Evolutionary conservation across 64 coral and sea anemone species (phyloP).

Genomic region (Dendrophyllia cribrosa): DNA sequence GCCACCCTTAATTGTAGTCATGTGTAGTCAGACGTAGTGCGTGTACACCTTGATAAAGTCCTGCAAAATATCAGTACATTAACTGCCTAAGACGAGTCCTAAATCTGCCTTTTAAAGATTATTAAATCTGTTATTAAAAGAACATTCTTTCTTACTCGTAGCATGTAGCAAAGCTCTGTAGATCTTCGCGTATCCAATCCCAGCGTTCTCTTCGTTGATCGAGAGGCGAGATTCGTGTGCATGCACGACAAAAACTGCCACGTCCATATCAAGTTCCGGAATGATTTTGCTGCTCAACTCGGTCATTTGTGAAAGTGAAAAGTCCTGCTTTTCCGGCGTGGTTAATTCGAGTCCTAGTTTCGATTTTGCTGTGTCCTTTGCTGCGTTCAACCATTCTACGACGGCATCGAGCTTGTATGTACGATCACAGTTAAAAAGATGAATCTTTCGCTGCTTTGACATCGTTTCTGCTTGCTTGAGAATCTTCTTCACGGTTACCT

Average conservation of each 20-base stretch:
- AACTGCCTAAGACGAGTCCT: too few species aligned
- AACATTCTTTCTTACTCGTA: too few species aligned
- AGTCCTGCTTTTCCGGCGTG: slow-evolving; percentile 20
- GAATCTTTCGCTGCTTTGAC: slow-evolving; percentile 8
- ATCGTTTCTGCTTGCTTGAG: not conserved
- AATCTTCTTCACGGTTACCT: not conserved
- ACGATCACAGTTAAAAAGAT: slow-evolving; percentile 84
- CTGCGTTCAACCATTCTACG: not conserved
- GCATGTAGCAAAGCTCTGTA: slow-evolving; percentile 75
- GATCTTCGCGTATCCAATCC: slow-evolving; percentile 80
- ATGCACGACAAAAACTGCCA: slow-evolving; percentile 86
- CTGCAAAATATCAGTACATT: too few species aligned
- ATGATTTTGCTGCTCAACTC: not conserved
- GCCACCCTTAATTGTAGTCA: too few species aligned
- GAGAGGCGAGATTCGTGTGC: slow-evolving; percentile 81
- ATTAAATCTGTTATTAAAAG: too few species aligned
- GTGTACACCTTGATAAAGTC: too few species aligned
- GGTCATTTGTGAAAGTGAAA: slow-evolving; percentile 63
- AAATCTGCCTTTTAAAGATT: too few species aligned
- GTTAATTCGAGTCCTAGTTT: not conserved
- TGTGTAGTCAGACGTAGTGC: too few species aligned
- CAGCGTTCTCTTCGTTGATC: slow-evolving; percentile 74
- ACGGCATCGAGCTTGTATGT: slow-evolving; percentile 63
- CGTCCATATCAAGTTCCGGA: slow-evolving; percentile 33
- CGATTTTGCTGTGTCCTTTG: not conserved